Evolutionary conservation across 1,140 invertebrate species (phyloP).

Genomic region (Eumeta japonica): DNA sequence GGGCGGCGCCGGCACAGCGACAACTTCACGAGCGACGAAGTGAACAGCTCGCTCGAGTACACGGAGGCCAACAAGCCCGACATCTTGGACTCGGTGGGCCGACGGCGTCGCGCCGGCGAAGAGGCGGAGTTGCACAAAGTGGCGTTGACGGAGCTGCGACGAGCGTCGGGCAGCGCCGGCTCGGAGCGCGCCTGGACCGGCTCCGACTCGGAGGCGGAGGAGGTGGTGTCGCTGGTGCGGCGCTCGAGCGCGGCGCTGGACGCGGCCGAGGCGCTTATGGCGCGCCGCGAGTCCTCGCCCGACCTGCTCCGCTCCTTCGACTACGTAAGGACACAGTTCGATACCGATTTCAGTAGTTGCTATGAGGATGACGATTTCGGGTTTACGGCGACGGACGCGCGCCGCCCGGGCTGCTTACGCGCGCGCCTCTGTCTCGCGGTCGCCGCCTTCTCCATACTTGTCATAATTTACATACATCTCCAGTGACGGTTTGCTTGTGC

Average conservation of each 20-base stretch:
- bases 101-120: conserved; percentile 29
- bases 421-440: conserved; percentile 45
- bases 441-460: conserved; percentile 48
- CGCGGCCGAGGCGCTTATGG: conserved; percentile 42
- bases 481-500: conserved; percentile 34
- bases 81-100: conserved; percentile 43
- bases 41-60: conserved; percentile 46
- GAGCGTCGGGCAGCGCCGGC: conserved; percentile 34
- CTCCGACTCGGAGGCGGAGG: conserved; percentile 68
- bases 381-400: conserved; percentile 17
- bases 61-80: conserved; percentile 48
- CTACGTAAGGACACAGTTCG: conserved; percentile 52
- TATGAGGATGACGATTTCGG: conserved; percentile 21
- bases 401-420: conserved; percentile 32
- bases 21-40: conserved; percentile 45
- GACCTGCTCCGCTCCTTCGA: conserved; percentile 50
- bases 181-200: conserved; percentile 21
- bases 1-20: conserved; percentile 43
- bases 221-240: conserved; percentile 59
- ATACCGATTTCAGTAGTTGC: conserved; percentile 37
- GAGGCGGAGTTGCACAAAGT: conserved; percentile 40
- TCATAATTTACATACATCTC: conserved; percentile 52
- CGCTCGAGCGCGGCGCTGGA: conserved; percentile 44
- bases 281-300: conserved; percentile 39
- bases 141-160: conserved; percentile 31